phyloP scores from a whole-genome alignment of 2,113 vertebrate species.

The Erythrocercus mccallii region DNA sequence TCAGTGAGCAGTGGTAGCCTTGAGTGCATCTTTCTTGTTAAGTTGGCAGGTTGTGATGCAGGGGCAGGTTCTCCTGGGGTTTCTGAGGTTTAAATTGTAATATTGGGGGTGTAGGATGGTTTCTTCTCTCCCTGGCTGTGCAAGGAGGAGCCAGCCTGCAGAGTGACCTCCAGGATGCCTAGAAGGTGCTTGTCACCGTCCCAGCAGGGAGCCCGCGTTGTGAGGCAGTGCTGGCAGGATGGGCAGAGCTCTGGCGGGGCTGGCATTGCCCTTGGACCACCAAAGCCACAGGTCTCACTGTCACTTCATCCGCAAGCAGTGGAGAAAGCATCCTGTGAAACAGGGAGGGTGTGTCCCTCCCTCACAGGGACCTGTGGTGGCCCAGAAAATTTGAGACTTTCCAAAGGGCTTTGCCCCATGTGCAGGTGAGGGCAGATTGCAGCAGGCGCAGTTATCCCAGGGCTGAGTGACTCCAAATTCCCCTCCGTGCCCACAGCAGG shows the following conservation, averaged over 20 bases:
- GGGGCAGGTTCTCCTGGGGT: background rate
- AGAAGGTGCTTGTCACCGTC: background rate
- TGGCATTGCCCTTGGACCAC: background rate
- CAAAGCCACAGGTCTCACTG: background rate
- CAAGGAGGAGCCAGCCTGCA: background rate
- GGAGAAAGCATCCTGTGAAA: accelerated
- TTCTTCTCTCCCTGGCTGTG: background rate
- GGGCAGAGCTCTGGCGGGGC: background rate
- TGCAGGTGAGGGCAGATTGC: background rate
- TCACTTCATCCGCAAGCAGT: background rate
- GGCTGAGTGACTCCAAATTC: background rate
- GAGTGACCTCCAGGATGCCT: background rate
- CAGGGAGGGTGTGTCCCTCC: background rate
- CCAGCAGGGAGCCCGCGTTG: background rate
- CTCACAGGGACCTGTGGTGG: background rate
- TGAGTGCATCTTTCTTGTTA: constrained; percentile 26
- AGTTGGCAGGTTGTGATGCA: background rate
- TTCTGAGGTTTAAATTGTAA: background rate
- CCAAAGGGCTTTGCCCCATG: background rate
- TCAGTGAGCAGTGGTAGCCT: constrained; percentile 47
- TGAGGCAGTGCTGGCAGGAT: background rate
- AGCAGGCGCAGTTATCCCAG: background rate
- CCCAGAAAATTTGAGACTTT: background rate
- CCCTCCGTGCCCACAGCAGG: accelerated
- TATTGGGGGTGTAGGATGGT: background rate